Percentiles rank a stretch among this genome's conserved stretches.
Evolutionary conservation across 2,113 vertebrate species (phyloP).

Genomic region (Charina bottae): DNA sequence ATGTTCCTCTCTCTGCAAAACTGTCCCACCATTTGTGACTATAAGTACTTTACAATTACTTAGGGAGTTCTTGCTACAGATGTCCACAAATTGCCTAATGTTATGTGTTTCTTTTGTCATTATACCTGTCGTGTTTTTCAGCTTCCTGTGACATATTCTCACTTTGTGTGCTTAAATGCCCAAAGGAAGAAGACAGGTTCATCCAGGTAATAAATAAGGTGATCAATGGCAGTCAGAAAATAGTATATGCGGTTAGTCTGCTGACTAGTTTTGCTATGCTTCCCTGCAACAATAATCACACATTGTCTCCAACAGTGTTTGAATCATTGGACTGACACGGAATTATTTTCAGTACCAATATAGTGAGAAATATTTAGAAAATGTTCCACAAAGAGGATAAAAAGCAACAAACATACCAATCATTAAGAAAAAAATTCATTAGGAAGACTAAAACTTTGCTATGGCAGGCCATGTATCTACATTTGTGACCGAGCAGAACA

Average conservation of each 20-base stretch:
- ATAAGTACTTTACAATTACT: neutral
- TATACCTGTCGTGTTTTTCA: slow-evolving; percentile 18
- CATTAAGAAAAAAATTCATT: neutral
- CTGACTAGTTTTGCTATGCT: neutral
- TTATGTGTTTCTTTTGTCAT: neutral
- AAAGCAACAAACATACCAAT: slow-evolving; percentile 29
- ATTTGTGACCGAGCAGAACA: neutral
- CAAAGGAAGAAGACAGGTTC: neutral
- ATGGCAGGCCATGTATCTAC: neutral
- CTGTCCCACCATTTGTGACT: neutral
- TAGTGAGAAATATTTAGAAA: slow-evolving; percentile 1
- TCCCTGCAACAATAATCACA: neutral
- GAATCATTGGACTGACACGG: neutral
- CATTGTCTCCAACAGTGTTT: neutral
- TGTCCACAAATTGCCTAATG: neutral
- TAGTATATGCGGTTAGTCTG: neutral
- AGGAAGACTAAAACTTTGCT: neutral
- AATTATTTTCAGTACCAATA: neutral
- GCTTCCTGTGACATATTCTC: neutral
- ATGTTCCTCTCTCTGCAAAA: neutral
- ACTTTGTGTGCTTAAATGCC: neutral
- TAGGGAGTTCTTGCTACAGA: neutral
- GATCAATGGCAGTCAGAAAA: neutral
- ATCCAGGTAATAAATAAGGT: neutral
- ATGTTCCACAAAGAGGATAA: slow-evolving; percentile 9